Evolutionary conservation across 2,797 vertebrate genomes (phyloP), one percentile per base, ranked within the genome.

Genomic region (Cossypha heuglini): DNA sequence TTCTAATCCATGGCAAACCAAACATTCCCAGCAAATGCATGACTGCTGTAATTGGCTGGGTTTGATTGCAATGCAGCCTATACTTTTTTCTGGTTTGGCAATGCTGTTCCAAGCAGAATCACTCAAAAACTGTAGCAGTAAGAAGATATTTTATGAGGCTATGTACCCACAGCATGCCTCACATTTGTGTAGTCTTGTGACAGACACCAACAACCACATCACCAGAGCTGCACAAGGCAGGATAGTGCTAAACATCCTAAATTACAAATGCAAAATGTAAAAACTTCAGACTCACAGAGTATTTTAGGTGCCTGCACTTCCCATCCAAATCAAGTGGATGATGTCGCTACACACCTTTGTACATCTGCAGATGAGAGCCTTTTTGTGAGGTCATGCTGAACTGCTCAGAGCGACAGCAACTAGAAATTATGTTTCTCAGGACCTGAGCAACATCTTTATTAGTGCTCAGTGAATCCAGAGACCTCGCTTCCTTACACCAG

Each of bases 291-390:
- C 22, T 37, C 57, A 29, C 25, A 5, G 10, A 55, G 5, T 1
- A 55, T 77, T 87, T 68, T 76, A 59, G 37, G 26, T 66, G 58
- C 7, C 16, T 88, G 31, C 7, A 22, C 24, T 59, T 61, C 48
- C 24, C 29, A 51, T 51, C 16, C 73, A 59, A 72, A 66, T 62
- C 28, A 69, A 75, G 16, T 6, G 14, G 33, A 26, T 51, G 33
- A 21, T 1, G 0, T 40, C 40, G 90, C 90, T 43, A 54, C n/a
- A 61, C 75, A 94, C 66, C 83, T 94, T 80, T 72, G 90, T 29
- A 86, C 46, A 75, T 81, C 83, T 83, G 90, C 40, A 84, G 64
- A 61, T 67, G 28, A 67, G 24, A 26, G 24, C 74, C 31, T 38
- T 71, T 81, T 45, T 54, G 24, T 54, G 64, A 78, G 58, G 45